Evolutionary conservation across 2,797 vertebrate genomes (phyloP).

Genomic region (Buphagus erythrorhynchus): DNA sequence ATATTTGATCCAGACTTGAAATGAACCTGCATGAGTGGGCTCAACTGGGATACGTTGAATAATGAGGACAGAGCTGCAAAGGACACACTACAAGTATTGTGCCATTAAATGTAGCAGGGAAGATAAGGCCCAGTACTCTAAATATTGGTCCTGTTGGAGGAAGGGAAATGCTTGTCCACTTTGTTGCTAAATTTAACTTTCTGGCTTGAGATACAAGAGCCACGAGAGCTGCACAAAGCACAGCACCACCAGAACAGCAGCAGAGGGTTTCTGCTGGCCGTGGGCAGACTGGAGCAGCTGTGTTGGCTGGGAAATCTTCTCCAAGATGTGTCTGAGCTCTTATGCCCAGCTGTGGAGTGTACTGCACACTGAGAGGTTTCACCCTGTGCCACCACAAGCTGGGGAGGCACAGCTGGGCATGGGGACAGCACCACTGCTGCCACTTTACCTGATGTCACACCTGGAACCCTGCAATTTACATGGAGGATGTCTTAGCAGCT

Average conservation of each 20-base stretch:
- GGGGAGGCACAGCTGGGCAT: background rate
- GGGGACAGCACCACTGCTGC: fast-evolving
- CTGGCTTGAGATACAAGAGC: background rate
- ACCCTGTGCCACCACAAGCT: fast-evolving
- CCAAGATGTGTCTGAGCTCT: background rate
- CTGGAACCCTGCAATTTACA: background rate
- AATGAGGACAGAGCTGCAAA: background rate
- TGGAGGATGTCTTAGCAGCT: background rate
- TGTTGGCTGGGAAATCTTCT: background rate
- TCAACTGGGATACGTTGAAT: fast-evolving
- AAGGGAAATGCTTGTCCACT: background rate
- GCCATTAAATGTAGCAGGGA: background rate
- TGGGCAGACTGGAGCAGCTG: background rate
- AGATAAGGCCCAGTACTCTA: background rate
- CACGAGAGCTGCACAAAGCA: fast-evolving
- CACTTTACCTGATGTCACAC: background rate
- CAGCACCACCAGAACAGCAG: fast-evolving
- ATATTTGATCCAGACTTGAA: background rate
- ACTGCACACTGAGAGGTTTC: background rate
- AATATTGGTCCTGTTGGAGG: background rate
- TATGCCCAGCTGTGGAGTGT: background rate
- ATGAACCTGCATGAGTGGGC: background rate
- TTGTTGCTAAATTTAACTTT: background rate
- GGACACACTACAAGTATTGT: fast-evolving
- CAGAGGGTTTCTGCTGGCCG: fast-evolving